These are phyloP conservation scores for Cerceris rybyensis DNA, from an alignment of 2,888 invertebrate species.

Conservation along the genomic window DNA sequence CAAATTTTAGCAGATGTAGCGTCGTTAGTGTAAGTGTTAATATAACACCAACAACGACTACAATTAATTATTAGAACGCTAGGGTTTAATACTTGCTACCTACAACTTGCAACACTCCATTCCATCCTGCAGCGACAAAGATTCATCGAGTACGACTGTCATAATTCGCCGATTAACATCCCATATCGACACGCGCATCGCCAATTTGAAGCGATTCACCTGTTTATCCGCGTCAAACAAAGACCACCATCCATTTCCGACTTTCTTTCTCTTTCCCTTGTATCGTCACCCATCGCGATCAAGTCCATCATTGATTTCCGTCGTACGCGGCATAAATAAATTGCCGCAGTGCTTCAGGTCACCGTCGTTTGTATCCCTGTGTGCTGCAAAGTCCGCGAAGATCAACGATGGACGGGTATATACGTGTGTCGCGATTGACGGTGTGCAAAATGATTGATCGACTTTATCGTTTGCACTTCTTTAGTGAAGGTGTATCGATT, in stretches of 20 bases:
- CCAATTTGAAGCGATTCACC: conserved; percentile 14
- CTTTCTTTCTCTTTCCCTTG: conserved; percentile 39
- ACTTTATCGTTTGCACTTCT: conserved; percentile 65
- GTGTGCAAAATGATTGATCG: conserved; percentile 70
- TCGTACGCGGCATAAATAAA: conserved; percentile 62
- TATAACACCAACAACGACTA: too few species aligned
- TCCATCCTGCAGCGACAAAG: too few species aligned
- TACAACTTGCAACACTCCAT: too few species aligned
- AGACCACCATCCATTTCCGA: conserved; percentile 22
- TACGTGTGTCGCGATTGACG: conserved; percentile 24
- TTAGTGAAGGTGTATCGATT: conserved; percentile 61
- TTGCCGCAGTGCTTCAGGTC: conserved; percentile 42
- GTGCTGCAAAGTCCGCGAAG: not conserved
- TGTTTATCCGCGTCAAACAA: conserved; percentile 13
- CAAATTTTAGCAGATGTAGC: too few species aligned
- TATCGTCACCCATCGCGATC: conserved; percentile 43
- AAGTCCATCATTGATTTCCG: conserved; percentile 65
- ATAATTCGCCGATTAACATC: not conserved
- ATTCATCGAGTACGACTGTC: too few species aligned
- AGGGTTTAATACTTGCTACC: too few species aligned
- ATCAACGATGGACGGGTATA: too few species aligned
- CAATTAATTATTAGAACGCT: too few species aligned
- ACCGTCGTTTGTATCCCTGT: conserved; percentile 9
- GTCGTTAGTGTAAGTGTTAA: too few species aligned
- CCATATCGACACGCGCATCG: not conserved